These are phyloP conservation scores for Meteorus sp. DNA, from an alignment of 1,140 invertebrate species.

Conservation along the genomic window DNA sequence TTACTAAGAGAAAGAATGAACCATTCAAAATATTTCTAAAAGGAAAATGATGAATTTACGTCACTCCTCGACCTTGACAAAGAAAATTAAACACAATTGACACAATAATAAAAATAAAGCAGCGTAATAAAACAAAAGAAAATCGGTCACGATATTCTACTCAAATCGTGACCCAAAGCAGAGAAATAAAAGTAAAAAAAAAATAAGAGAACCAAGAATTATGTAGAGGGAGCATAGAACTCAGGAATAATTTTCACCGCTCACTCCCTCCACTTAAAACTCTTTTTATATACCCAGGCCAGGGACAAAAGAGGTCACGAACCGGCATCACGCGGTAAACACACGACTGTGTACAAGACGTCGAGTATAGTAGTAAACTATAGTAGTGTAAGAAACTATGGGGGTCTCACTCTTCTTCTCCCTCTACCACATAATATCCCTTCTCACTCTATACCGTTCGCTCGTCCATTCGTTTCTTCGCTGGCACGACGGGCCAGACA, in stretches of 20 bases:
- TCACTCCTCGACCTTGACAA: constrained; percentile 8
- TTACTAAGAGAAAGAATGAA: too few relatives aligned
- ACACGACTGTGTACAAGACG: constrained; percentile 16
- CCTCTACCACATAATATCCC: too few relatives aligned
- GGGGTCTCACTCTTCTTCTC: too few relatives aligned
- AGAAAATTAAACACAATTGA: constrained; percentile 7
- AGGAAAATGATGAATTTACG: background rate
- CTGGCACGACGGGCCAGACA: constrained; percentile 39
- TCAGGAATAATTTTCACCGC: constrained; percentile 20
- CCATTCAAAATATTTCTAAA: background rate
- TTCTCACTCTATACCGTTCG: too few relatives aligned
- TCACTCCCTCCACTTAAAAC: too few relatives aligned
- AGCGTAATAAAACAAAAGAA: too few relatives aligned
- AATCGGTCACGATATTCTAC: constrained; percentile 5
- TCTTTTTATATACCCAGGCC: background rate
- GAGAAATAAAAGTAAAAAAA: too few relatives aligned
- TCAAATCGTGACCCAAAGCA: constrained; percentile 14
- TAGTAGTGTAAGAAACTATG: too few relatives aligned
- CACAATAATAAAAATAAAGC: too few relatives aligned
- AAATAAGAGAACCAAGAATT: too few relatives aligned
- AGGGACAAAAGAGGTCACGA: constrained; percentile 43
- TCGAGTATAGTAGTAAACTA: constrained; percentile 17
- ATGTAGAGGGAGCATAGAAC: background rate
- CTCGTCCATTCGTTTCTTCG: too few relatives aligned
- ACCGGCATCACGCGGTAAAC: constrained; percentile 38